Evolutionary conservation across 2,888 invertebrate genomes (phyloP), one percentile per base, ranked within the genome.

Genomic region (Synanthedon andrenaeformis): DNA sequence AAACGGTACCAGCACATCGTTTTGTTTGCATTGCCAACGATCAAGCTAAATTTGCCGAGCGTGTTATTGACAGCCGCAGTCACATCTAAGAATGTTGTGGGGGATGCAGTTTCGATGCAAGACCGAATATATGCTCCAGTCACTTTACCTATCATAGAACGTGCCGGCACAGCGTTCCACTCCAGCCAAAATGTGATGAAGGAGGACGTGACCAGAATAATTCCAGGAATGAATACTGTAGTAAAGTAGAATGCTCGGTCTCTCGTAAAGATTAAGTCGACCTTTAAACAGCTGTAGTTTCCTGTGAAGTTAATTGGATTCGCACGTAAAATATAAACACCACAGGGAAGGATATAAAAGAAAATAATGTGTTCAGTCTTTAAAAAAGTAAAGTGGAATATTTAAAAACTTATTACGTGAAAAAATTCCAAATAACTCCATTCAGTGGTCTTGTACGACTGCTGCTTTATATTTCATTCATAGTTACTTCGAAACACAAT

Each of bases 201-300:
- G 63, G 95, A 95, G 69, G 94, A 94, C 60, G 95, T 95, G 78
- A 95, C 95, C 87, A 95, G 90, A 79, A 95, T 94, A 70, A 95
- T 95, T 72, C 95, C 95, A 61, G 95, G 95, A 79, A 95, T 94
- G 90, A 95, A 95, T 75, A 95, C 95, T 74, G 95, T 95, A 59
- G 94, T 95, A 89, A 95, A 94, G 89, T 95, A 95, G 90, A 95
- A 95, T 71, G 94, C 94, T 87, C 94, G 91, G 89, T 95, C 95
- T 84, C 95, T 90, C 63, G 94, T 95, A 89, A 95, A 95, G 79
- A 93, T 93, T 78, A 95, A 89, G 86, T 94, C 93, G 80, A 95
- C 95, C 84, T 92, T 92, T 75, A 95, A 89, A 89, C 95, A 95
- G 90, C 94, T 95, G 91, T 94, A 95, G 90, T 95, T 94, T 79